Conservation (phyloP, 2,888 invertebrate genomes). For the Drosophila histrio region DNA sequence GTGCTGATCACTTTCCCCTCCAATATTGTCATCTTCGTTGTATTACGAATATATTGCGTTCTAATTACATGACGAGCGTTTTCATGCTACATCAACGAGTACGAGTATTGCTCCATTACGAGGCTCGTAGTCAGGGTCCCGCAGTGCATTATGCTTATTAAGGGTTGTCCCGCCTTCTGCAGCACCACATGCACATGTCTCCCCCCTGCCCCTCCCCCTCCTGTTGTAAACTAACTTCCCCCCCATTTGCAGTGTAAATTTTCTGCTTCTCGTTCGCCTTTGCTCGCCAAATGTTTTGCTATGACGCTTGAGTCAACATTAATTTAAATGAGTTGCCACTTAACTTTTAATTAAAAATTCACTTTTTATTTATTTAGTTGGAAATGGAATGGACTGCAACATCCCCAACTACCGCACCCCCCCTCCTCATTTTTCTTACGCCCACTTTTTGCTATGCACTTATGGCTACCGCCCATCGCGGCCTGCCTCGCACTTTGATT, state of each 20-base stretch:
- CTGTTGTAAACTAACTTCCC: not conserved
- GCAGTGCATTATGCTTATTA: slow-evolving; percentile 65
- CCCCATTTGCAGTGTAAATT: slow-evolving; percentile 22
- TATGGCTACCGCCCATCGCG: slow-evolving; percentile 39
- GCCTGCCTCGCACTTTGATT: slow-evolving; percentile 63
- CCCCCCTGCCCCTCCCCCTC: not conserved
- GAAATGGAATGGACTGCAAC: slow-evolving; percentile 66
- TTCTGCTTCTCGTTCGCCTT: slow-evolving; percentile 30
- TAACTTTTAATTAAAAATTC: slow-evolving; percentile 82
- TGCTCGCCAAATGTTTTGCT: slow-evolving; percentile 72
- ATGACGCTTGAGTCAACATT: slow-evolving; percentile 81
- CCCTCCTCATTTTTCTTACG: not conserved
- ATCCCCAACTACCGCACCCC: slow-evolving; percentile 3
- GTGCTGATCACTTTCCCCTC: not conserved
- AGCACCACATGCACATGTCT: slow-evolving; percentile 1
- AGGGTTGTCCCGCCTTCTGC: slow-evolving; percentile 15
- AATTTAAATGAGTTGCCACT: slow-evolving; percentile 82
- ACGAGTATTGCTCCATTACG: slow-evolving; percentile 41
- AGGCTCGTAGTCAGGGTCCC: slow-evolving; percentile 48
- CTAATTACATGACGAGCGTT: slow-evolving; percentile 44
- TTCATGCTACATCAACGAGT: slow-evolving; percentile 37
- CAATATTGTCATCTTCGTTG: slow-evolving; percentile 10
- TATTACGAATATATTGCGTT: slow-evolving; percentile 3
- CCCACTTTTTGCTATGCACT: slow-evolving; percentile 44
- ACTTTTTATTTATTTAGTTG: slow-evolving; percentile 80